These are phyloP conservation scores for Coelinius sp. DNA, from an alignment of 2,888 invertebrate species.

Conservation along the genomic window DNA sequence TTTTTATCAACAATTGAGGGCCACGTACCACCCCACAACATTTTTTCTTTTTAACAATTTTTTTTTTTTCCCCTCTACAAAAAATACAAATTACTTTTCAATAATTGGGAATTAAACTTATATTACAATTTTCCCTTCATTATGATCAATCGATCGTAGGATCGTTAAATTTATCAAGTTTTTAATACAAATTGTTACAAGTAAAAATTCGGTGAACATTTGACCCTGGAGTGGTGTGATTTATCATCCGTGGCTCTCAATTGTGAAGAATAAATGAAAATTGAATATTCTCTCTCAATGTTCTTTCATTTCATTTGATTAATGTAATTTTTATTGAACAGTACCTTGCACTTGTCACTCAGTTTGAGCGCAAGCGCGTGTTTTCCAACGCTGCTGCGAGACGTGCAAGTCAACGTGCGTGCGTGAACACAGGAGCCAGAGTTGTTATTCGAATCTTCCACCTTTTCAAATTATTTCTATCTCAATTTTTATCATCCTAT, in stretches of 20 bases:
- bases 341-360: conserved; percentile 87
- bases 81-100: background rate
- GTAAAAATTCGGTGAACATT: conserved; percentile 9
- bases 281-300: background rate
- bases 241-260: conserved; percentile 13
- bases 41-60: background rate
- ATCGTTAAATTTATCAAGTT: background rate
- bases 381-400: conserved; percentile 73
- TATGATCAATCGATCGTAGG: background rate
- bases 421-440: conserved; percentile 74
- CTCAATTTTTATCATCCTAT: conserved; percentile 13
- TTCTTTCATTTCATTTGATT: background rate
- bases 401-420: conserved; percentile 59
- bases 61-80: background rate
- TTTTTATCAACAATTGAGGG: conserved; percentile 23
- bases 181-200: background rate
- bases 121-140: background rate
- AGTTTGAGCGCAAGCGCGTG: conserved; percentile 84
- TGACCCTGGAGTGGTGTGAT: conserved; percentile 34
- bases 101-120: background rate
- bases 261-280: background rate
- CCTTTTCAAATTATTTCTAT: conserved; percentile 33
- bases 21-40: conserved; percentile 13
- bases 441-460: conserved; percentile 51
- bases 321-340: conserved; percentile 69